phyloP scores from a whole-genome alignment of 1,140 invertebrate genomes.

The Hyles vespertilio region DNA sequence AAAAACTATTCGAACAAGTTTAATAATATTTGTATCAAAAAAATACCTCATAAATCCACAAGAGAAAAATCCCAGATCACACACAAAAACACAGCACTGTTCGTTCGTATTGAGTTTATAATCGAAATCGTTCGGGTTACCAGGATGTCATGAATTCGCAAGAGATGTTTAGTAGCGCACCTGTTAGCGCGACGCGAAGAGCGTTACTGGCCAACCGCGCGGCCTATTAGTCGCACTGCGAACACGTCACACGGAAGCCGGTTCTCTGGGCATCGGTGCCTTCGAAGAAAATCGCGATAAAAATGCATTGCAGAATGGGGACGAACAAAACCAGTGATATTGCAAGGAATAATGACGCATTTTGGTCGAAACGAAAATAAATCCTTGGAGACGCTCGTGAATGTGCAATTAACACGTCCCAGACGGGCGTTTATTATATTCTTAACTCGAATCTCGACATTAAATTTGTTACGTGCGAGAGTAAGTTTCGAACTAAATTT shows the following conservation, averaged over 20 bases:
- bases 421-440: neutral
- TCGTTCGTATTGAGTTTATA: neutral
- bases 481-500: constrained; percentile 1
- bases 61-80: neutral
- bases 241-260: constrained; percentile 69
- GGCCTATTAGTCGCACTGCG: constrained; percentile 53
- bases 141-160: constrained; percentile 36
- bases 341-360: constrained; percentile 20
- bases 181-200: constrained; percentile 60
- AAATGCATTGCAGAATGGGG: constrained; percentile 20
- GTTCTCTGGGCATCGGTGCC: constrained; percentile 50
- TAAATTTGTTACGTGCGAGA: no score
- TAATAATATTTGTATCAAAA: no score
- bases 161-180: constrained; percentile 43
- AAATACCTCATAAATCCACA: constrained; percentile 1
- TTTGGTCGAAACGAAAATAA: constrained; percentile 7
- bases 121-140: constrained; percentile 24
- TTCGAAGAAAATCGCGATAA: constrained; percentile 48
- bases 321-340: constrained; percentile 8
- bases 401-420: constrained; percentile 4
- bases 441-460: constrained; percentile 1
- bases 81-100: constrained; percentile 1
- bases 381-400: constrained; percentile 3
- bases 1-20: no score
- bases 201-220: constrained; percentile 56